Evolutionary conservation across 2,113 vertebrate genomes (phyloP).

Genomic region (Mungos mungo): DNA sequence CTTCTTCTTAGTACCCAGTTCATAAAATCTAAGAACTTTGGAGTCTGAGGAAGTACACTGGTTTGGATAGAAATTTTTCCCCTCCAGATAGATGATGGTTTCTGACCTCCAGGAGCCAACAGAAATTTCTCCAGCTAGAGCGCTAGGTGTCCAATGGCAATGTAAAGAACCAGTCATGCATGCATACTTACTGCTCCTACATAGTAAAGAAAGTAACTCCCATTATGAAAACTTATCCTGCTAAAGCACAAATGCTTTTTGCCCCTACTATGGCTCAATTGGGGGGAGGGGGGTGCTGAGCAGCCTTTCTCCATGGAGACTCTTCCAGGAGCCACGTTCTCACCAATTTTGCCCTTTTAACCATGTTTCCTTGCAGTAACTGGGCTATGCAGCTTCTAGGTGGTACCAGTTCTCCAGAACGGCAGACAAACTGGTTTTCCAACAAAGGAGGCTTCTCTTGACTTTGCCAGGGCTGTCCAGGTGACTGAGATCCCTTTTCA

Average conservation of each 20-base stretch:
- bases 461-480: slow-evolving; percentile 75
- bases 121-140: background rate
- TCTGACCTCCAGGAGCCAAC: background rate
- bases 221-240: background rate
- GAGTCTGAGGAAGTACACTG: background rate
- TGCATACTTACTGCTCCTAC: background rate
- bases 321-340: background rate
- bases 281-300: background rate
- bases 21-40: slow-evolving; percentile 9
- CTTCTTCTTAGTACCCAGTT: slow-evolving; percentile 1
- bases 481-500: slow-evolving; percentile 78
- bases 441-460: slow-evolving; percentile 75
- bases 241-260: background rate
- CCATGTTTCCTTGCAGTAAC: background rate
- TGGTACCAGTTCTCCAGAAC: slow-evolving; percentile 64
- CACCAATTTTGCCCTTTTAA: background rate
- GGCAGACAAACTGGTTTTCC: slow-evolving; percentile 65
- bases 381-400: slow-evolving; percentile 50
- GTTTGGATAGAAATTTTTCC: background rate
- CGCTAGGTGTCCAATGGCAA: background rate
- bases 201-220: background rate
- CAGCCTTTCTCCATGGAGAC: background rate
- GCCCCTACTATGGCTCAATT: background rate
- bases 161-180: background rate
- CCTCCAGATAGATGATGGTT: background rate